A percentile compares a stretch with the other conserved stretches of the same genome.
phyloP scores from a whole-genome alignment of 2,888 invertebrate species.

The Drosophila imparisetae region DNA sequence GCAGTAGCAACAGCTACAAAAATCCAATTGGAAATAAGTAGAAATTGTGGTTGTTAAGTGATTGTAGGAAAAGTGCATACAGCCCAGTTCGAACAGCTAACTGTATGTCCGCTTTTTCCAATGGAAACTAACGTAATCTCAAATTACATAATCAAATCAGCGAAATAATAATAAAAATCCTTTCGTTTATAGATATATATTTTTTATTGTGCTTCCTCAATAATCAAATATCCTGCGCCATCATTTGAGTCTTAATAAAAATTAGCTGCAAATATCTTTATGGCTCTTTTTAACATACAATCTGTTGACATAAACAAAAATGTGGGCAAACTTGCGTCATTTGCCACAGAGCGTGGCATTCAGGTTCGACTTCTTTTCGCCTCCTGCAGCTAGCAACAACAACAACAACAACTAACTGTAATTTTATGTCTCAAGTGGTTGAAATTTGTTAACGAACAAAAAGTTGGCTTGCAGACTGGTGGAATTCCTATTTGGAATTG shows the following conservation, averaged over 20 bases:
- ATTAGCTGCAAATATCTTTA: slow-evolving; percentile 19
- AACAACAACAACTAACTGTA: slow-evolving; percentile 60
- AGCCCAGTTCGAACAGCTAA: slow-evolving; percentile 47
- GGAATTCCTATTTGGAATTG: slow-evolving; percentile 4
- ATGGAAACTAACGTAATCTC: slow-evolving; percentile 13
- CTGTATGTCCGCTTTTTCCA: slow-evolving; percentile 25
- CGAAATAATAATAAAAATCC: not conserved
- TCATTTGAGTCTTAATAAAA: not conserved
- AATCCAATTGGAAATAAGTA: slow-evolving; percentile 62
- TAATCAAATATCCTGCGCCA: not conserved
- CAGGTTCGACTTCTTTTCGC: slow-evolving; percentile 40
- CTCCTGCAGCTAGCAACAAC: slow-evolving; percentile 5
- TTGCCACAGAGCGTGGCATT: slow-evolving; percentile 27
- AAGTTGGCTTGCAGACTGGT: slow-evolving; percentile 39
- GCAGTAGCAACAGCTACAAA: slow-evolving; percentile 26
- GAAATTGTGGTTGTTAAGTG: slow-evolving; percentile 64
- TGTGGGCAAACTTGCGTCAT: slow-evolving; percentile 25
- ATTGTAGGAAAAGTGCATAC: slow-evolving; percentile 42
- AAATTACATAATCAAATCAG: slow-evolving; percentile 15
- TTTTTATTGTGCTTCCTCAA: not conserved
- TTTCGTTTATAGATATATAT: not conserved
- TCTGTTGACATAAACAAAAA: slow-evolving; percentile 31
- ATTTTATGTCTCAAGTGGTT: slow-evolving; percentile 63
- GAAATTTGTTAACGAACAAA: slow-evolving; percentile 49
- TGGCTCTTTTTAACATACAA: slow-evolving; percentile 23